A percentile compares a stretch with the other conserved stretches of the same genome.
These are phyloP conservation scores for Brachymystax lenok DNA, from an alignment of 2,797 vertebrate genomes.

Conservation along the genomic window DNA sequence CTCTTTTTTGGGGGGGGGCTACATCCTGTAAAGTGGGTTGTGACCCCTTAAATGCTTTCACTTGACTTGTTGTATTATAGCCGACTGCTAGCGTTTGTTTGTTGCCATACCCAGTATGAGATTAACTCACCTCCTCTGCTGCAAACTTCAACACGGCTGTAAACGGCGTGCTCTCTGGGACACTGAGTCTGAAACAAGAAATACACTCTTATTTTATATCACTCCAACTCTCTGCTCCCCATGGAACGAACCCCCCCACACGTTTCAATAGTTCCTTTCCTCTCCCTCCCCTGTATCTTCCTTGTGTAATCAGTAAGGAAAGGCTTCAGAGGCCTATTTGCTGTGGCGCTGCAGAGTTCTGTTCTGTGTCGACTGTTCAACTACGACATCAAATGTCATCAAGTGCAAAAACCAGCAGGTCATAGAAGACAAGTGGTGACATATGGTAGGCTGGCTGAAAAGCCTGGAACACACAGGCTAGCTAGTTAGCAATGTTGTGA, in stretches of 20 bases:
- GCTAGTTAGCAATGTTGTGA: too few relatives aligned
- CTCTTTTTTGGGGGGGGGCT: too few relatives aligned
- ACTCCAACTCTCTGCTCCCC: neutral
- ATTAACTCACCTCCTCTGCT: slow-evolving; percentile 92
- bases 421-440: too few relatives aligned
- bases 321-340: too few relatives aligned
- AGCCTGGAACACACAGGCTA: too few relatives aligned
- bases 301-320: neutral
- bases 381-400: too few relatives aligned
- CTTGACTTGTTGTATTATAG: neutral
- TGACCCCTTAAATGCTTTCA: neutral
- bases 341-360: too few relatives aligned
- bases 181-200: slow-evolving; percentile 85
- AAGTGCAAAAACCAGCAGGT: too few relatives aligned
- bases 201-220: neutral
- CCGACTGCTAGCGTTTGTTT: neutral
- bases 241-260: neutral
- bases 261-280: neutral
- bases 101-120: neutral
- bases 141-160: slow-evolving; percentile 98
- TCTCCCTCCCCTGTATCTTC: neutral
- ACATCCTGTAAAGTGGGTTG: too few relatives aligned
- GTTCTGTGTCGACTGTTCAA: too few relatives aligned
- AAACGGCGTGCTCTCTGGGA: slow-evolving; percentile 94
- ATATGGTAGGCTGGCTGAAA: too few relatives aligned